Percentiles rank a stretch among this genome's conserved stretches.
These are phyloP conservation scores for Capitulum mitella DNA, from an alignment of 2,888 invertebrate genomes.

Conservation along the genomic window DNA sequence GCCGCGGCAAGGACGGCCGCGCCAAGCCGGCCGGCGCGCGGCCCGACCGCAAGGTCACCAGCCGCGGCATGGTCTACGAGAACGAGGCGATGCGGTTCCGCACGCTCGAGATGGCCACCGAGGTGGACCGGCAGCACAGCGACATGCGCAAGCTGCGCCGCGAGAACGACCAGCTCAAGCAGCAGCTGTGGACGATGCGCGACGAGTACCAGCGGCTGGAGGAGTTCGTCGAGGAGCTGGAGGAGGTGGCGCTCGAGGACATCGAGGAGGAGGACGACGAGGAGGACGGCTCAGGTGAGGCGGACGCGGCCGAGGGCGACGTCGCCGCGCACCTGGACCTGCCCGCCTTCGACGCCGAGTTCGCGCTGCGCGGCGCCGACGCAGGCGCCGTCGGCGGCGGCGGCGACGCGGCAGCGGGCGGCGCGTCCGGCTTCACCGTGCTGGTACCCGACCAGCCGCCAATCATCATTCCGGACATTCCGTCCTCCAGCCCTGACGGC, in stretches of 20 bases:
- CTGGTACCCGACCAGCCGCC: not conserved
- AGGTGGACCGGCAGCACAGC: conserved; percentile 83
- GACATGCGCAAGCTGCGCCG: conserved; percentile 80
- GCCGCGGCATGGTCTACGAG: conserved; percentile 87
- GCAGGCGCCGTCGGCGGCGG: not conserved
- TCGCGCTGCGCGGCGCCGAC: conserved; percentile 9
- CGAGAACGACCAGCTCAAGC: conserved; percentile 77
- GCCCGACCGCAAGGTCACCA: conserved; percentile 78
- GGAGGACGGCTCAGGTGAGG: conserved; percentile 31
- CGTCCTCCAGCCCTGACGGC: conserved; percentile 9
- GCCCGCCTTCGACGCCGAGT: conserved; percentile 3
- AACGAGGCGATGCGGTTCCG: conserved; percentile 82
- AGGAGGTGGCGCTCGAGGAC: conserved; percentile 39
- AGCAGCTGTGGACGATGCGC: conserved; percentile 76
- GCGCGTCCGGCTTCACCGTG: not conserved
- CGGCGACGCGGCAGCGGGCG: not conserved
- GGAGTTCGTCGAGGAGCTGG: conserved; percentile 57
- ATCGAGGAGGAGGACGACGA: conserved; percentile 35
- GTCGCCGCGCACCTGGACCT: conserved; percentile 27
- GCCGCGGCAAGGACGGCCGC: conserved; percentile 76
- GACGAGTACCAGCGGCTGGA: conserved; percentile 84
- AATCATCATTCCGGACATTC: not conserved
- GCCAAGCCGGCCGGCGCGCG: conserved; percentile 71
- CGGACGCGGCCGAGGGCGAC: conserved; percentile 37
- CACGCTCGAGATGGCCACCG: conserved; percentile 85